Evolutionary conservation across 2,113 vertebrate genomes (phyloP), one percentile per base, ranked within the genome.

Genomic region (Cephalopholis sonnerati): DNA sequence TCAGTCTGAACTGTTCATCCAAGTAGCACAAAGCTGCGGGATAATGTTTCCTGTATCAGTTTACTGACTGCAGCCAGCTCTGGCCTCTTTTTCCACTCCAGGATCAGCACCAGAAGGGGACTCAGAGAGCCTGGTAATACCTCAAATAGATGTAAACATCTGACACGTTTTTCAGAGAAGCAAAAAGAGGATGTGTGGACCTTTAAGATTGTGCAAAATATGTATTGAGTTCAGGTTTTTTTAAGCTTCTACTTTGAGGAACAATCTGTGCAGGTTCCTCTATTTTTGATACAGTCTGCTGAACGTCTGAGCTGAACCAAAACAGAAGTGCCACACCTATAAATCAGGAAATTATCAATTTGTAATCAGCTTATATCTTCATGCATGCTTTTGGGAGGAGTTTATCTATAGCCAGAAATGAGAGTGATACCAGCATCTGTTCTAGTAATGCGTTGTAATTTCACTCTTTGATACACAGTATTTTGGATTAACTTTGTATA

Each of bases 1-100:
- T 55, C 4, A 9, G 27, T 44, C 54, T 69, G 70, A 62, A 18
- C 48, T 78, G 74, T 10, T 72, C 46, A 18, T 54, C 61, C 57
- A 22, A 79, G 74, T 39, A 51, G 74, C 79, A 73, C 81, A 84
- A 36, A 82, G 82, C 76, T 66, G 29, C 41, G 78, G 7, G 86
- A 79, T 89, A 51, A 61, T 68, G 87, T 90, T 85, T 74, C 86
- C 83, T 54, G 78, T 67, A 82, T 88, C 78, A 54, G 81, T 76
- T 91, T 86, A 74, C 91, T 51, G 71, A 64, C 68, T 24, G 71
- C 46, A 4, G 15, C 13, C 41, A 51, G 5, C 1, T 4, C 58
- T 13, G 55, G 63, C 5, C 50, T 15, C 27, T 57, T 53, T 82
- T 85, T 73, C 77, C 84, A 76, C 50, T 36, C 15, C 39, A 9